Evolutionary conservation across 2,797 vertebrate genomes (phyloP), one percentile per base, ranked within the genome.

Genomic region (Buphagus erythrorhynchus): DNA sequence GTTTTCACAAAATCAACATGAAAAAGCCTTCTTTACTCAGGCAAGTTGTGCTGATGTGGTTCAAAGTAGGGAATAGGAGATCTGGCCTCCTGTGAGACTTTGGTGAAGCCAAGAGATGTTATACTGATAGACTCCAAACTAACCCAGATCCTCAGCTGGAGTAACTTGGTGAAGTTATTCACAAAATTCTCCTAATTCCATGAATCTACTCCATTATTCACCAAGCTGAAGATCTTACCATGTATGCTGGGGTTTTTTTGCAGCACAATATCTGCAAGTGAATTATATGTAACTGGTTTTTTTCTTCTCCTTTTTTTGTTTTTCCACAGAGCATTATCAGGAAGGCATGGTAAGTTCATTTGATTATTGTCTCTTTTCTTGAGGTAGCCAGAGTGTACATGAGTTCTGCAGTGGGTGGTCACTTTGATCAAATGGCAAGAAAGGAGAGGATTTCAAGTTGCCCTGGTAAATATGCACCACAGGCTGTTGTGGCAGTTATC

Each of bases 271-370:
- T 89, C 48, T 88, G n/a, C 38, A 46, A 45, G 69, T 90, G 67
- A 91, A 54, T 94, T n/a, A 59, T 54, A 84, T 81, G 3, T 82
- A 93, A 89, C 66, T 93, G 4, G 4, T 68, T 86, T 80, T 93
- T n/a, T 93, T 54, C 18, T 51, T 86, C 74, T 61, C 88, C 84
- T 3, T 94, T 33, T 92, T 72, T 95, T 72, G 90, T 67, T 77
- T 58, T 9, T 24, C 6, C 91, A 9, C 68, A 99, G 99, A 98
- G 99, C 99, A n/a, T 98, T 99, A 83, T 99, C 99, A 36, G 99
- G 99, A 97, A 98, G 99, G 96, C 99, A 99, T 38, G 99, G 99
- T 99, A 98, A 95, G 99, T 98, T 90, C 17, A 8, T 90, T 71
- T 86, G 76, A 73, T 88, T 84, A 33, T 94, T 86, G 36, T 82